Conservation (phyloP, 37 sponge, comb jelly and placozoan genomes). For the Oopsacas minuta region DNA sequence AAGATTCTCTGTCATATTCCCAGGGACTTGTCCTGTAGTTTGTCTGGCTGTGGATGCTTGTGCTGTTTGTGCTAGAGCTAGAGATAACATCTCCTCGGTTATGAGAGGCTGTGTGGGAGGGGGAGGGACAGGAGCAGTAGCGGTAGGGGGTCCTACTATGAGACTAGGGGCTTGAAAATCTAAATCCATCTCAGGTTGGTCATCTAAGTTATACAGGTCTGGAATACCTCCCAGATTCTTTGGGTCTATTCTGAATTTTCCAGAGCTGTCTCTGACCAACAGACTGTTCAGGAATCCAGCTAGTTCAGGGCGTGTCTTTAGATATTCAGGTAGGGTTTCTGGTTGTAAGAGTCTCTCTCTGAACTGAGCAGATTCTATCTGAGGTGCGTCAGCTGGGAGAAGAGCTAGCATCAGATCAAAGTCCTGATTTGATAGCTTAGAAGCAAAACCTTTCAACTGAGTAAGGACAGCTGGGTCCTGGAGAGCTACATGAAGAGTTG, state of each 20-base stretch:
- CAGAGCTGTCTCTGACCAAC: neutral
- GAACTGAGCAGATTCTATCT: neutral
- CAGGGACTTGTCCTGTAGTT: neutral
- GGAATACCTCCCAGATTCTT: neutral
- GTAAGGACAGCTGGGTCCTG: neutral
- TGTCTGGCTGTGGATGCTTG: neutral
- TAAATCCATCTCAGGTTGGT: neutral
- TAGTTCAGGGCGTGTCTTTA: neutral
- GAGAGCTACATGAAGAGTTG: neutral
- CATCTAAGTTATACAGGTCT: neutral
- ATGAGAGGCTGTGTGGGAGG: neutral
- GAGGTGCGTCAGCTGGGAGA: neutral
- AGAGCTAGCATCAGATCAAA: neutral
- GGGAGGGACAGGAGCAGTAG: neutral
- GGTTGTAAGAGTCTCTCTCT: neutral
- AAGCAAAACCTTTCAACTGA: neutral
- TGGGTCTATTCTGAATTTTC: neutral
- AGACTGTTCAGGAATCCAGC: slow-evolving; percentile 2
- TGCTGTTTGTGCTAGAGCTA: neutral
- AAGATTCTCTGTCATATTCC: neutral
- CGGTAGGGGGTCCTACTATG: neutral
- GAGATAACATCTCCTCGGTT: neutral
- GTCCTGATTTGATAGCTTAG: neutral
- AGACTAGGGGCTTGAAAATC: neutral
- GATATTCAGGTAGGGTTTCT: neutral